A percentile compares a stretch with the other conserved stretches of the same genome.
These are phyloP conservation scores for Drosophila parvula DNA, from an alignment of 1,140 invertebrate genomes.

Conservation along the genomic window DNA sequence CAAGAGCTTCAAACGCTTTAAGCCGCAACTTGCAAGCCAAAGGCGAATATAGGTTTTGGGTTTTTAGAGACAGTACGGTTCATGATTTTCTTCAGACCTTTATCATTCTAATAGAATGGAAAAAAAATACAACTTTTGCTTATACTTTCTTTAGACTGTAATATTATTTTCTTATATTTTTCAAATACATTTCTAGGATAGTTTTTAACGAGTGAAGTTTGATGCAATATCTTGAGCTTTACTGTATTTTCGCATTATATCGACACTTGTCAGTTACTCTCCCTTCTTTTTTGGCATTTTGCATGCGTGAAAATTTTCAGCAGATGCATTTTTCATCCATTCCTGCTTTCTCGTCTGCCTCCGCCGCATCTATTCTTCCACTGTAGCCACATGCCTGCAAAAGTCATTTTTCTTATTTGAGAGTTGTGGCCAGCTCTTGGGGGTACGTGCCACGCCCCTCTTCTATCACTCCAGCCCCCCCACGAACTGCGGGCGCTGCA, in stretches of 20 bases:
- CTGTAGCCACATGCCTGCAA: conserved; percentile 38
- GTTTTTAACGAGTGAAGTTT: neutral
- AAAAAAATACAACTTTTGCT: neutral
- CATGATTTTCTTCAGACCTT: neutral
- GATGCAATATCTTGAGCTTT: neutral
- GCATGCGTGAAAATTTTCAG: conserved; percentile 44
- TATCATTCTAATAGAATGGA: neutral
- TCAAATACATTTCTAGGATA: too few relatives aligned
- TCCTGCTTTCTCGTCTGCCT: neutral
- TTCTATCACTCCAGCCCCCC: neutral
- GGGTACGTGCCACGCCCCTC: conserved; percentile 11
- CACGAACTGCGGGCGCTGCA: conserved; percentile 16
- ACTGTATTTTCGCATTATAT: conserved; percentile 30
- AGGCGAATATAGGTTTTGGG: neutral
- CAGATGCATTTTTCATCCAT: conserved; percentile 51
- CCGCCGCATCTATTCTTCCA: conserved; percentile 16
- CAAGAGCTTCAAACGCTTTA: conserved; percentile 39
- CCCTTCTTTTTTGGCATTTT: conserved; percentile 19
- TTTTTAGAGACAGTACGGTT: neutral
- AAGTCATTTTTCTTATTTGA: conserved; percentile 61
- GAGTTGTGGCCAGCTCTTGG: conserved; percentile 43
- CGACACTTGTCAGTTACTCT: conserved; percentile 23
- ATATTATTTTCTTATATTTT: neutral
- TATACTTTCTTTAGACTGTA: too few relatives aligned
- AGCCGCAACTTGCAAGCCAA: conserved; percentile 25